A percentile compares a stretch with the other conserved stretches of the same genome.
Evolutionary conservation across 2,888 invertebrate species (phyloP).

Genomic region (Archips xylosteana): DNA sequence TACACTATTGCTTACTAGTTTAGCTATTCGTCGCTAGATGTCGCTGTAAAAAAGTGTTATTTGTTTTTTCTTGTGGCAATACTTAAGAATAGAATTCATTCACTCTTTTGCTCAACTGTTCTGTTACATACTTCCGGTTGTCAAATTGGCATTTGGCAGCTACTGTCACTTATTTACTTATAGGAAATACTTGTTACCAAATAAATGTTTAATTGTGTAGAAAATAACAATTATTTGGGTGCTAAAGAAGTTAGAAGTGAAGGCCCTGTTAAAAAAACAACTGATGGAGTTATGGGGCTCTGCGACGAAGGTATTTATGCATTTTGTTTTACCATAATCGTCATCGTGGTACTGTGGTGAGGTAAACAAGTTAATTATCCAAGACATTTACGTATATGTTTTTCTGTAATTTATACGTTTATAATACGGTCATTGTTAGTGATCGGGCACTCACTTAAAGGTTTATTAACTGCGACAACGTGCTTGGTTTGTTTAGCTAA

Average conservation of each 20-base stretch:
- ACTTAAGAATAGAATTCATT: constrained; percentile 1
- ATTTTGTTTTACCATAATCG: constrained; percentile 44
- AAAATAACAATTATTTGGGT: constrained; percentile 44
- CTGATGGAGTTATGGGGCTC: constrained; percentile 66
- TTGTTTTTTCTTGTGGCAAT: constrained; percentile 40
- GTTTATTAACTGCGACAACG: constrained; percentile 19
- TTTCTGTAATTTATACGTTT: constrained; percentile 44
- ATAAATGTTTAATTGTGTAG: constrained; percentile 43
- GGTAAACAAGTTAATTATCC: constrained; percentile 76
- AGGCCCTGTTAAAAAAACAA: constrained; percentile 30
- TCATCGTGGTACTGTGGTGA: constrained; percentile 46
- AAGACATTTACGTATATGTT: constrained; percentile 43
- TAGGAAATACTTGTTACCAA: constrained; percentile 33
- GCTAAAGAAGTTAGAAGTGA: constrained; percentile 32
- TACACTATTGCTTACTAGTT: not conserved
- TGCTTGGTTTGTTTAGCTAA: constrained; percentile 22
- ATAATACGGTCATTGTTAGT: constrained; percentile 7
- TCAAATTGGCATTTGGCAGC: constrained; percentile 44
- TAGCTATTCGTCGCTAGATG: constrained; percentile 44
- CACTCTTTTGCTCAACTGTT: constrained; percentile 34
- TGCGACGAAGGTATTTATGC: constrained; percentile 76
- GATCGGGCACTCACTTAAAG: constrained; percentile 9
- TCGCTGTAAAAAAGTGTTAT: constrained; percentile 16
- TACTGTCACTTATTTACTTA: constrained; percentile 45
- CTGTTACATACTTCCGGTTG: constrained; percentile 44